Evolutionary conservation across 1,140 invertebrate species (phyloP).

Genomic region (Pseudomyrmex cubaensis): DNA sequence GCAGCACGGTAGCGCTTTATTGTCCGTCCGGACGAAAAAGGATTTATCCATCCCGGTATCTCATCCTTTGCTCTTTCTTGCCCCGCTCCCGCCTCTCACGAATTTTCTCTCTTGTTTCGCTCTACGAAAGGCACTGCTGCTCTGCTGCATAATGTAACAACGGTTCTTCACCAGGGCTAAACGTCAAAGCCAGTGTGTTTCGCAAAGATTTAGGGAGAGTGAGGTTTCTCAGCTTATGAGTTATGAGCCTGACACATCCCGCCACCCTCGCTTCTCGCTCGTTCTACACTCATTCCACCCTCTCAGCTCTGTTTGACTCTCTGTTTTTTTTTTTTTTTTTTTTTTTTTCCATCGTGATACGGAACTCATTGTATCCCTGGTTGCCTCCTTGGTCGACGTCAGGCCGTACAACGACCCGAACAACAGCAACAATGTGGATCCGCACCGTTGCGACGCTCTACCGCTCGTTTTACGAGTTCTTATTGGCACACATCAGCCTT

Average conservation of each 20-base stretch:
- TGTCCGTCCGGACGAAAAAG: constrained; percentile 75
- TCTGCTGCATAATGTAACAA: constrained; percentile 77
- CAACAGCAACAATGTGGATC: constrained; percentile 68
- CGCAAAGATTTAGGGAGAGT: constrained; percentile 76
- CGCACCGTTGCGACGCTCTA: constrained; percentile 25
- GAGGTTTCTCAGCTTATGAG: constrained; percentile 77
- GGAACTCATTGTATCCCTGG: constrained; percentile 63
- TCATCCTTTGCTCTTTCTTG: constrained; percentile 26
- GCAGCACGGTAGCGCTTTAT: constrained; percentile 60
- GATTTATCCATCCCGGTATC: constrained; percentile 73
- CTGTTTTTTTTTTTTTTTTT: constrained; percentile 5
- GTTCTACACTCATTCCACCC: no score
- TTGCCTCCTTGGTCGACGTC: constrained; percentile 44
- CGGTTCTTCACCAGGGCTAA: constrained; percentile 74
- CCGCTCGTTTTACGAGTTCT: constrained; percentile 45
- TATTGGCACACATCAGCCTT: constrained; percentile 20
- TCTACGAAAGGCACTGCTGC: constrained; percentile 52
- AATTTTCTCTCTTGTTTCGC: constrained; percentile 55
- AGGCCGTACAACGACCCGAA: constrained; percentile 57
- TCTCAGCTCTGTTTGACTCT: no score
- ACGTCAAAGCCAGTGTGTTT: constrained; percentile 79
- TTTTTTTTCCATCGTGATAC: constrained; percentile 55
- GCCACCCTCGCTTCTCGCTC: constrained; percentile 52
- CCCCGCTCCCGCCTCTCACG: not conserved
- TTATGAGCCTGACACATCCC: constrained; percentile 73